Evolutionary conservation across 2,888 invertebrate genomes (phyloP), one percentile per base, ranked within the genome.

Genomic region (Apotomis betuletana): DNA sequence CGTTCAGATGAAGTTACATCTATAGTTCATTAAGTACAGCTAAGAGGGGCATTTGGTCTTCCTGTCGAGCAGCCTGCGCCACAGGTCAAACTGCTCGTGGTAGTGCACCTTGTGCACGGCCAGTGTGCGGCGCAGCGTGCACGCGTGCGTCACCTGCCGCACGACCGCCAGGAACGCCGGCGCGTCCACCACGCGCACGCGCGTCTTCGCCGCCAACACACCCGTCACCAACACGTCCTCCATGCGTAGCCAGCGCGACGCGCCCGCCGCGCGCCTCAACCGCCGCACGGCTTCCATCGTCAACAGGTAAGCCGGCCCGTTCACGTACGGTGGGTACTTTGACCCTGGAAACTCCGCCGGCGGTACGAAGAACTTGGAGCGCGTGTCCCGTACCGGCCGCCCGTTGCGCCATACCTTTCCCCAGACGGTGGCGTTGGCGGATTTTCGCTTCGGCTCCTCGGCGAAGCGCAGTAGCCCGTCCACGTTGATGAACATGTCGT

Each of bases 401-500:
- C 97, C 97, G 84, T 96, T 96, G 79, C 95, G 96, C 4, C 97
- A 97, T 75, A 98, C 91, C 74, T 97, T 95, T 27, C 98, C 98
- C 86, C 96, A 98, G 77, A 98, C 96, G 55, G 95, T 95, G 75
- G 94, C 94, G 78, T 95, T 95, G 12, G 96, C 95, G 80, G 94
- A 91, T 54, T 83, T 91, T 81, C 95, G 95, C 76, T 92, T 94
- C 41, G 82, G 95, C 59, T 84, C 85, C 62, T 94, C 94, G 70
- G 96, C 93, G 87, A 97, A 96, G 63, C 88, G 87, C 72, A 97
- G 90, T 79, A 97, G 91, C 74, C 95, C 95, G 75, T 95, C 95
- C 78, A 97, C 95, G 91, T 97, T 97, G 78, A 97, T 96, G 87
- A 97, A 97, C 97, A 97, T 97, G 89, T 97, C 97, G 87, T 97